These are phyloP conservation scores for Taxidea taxus DNA, from an alignment of 2,113 vertebrate genomes.

Conservation along the genomic window DNA sequence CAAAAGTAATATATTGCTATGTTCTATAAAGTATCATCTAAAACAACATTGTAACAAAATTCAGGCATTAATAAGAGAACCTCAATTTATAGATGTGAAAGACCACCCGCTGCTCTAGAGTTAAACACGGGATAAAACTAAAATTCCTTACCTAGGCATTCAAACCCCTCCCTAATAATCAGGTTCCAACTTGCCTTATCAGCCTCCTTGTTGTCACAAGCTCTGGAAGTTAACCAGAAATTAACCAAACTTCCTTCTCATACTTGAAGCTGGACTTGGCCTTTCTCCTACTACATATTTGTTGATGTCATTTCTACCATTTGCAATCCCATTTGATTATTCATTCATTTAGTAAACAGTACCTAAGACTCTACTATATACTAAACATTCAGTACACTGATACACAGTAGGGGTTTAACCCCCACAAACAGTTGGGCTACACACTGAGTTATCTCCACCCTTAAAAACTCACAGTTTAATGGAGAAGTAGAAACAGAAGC, in stretches of 20 bases:
- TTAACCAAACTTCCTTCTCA: background rate
- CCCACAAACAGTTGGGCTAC: background rate
- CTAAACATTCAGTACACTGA: background rate
- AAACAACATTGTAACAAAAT: constrained; percentile 4
- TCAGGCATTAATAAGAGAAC: background rate
- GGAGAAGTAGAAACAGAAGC: constrained; percentile 19
- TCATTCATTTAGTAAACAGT: constrained; percentile 29
- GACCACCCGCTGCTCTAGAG: background rate
- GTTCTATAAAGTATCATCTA: background rate
- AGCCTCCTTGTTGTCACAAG: background rate
- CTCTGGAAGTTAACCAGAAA: background rate
- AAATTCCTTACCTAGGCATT: constrained; percentile 9
- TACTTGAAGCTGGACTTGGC: background rate
- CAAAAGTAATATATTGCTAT: background rate
- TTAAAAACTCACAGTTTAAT: constrained; percentile 11
- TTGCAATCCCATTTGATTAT: constrained; percentile 13
- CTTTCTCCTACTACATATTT: constrained; percentile 1
- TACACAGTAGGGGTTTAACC: background rate
- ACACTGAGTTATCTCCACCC: background rate
- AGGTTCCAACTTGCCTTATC: background rate
- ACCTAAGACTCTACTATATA: background rate
- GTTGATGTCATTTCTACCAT: constrained; percentile 3
- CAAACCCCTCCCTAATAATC: background rate
- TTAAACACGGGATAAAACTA: constrained; percentile 2
- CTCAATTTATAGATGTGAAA: background rate